A percentile compares a stretch with the other conserved stretches of the same genome.
Conservation (phyloP, 2,113 vertebrate species). For the Ptyas mucosa region DNA sequence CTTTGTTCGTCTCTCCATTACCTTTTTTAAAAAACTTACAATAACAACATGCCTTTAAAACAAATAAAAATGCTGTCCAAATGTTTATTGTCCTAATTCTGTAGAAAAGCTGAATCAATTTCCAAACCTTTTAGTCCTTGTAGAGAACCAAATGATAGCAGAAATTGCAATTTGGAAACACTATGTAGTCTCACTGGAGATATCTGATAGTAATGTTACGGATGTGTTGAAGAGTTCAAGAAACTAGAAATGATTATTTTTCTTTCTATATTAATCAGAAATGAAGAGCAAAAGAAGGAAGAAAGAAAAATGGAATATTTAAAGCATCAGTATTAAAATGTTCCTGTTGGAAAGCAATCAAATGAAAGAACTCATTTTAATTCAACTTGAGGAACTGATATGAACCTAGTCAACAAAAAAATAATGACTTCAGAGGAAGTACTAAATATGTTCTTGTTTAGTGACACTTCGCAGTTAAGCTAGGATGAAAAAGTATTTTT, state of each 20-base stretch:
- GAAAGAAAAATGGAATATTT: background rate
- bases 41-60: conserved; percentile 1
- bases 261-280: background rate
- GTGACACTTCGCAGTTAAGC: accelerated
- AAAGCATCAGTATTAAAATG: background rate
- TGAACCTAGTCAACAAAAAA: background rate
- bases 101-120: conserved; percentile 13
- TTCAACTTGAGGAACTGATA: background rate
- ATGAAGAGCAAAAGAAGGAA: background rate
- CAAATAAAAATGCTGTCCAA: conserved; percentile 25
- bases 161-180: conserved; percentile 29
- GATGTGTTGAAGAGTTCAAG: background rate
- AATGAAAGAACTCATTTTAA: background rate
- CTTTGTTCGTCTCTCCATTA: conserved; percentile 21
- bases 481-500: background rate
- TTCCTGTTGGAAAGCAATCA: background rate
- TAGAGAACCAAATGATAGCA: conserved; percentile 22
- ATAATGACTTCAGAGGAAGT: background rate
- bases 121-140: conserved; percentile 10
- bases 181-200: conserved; percentile 2
- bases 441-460: background rate
- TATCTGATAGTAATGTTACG: background rate
- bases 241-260: background rate
- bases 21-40: background rate
- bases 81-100: conserved; percentile 23